phyloP scores from a whole-genome alignment of 2,797 vertebrate species.

The Pangasius djambal region DNA sequence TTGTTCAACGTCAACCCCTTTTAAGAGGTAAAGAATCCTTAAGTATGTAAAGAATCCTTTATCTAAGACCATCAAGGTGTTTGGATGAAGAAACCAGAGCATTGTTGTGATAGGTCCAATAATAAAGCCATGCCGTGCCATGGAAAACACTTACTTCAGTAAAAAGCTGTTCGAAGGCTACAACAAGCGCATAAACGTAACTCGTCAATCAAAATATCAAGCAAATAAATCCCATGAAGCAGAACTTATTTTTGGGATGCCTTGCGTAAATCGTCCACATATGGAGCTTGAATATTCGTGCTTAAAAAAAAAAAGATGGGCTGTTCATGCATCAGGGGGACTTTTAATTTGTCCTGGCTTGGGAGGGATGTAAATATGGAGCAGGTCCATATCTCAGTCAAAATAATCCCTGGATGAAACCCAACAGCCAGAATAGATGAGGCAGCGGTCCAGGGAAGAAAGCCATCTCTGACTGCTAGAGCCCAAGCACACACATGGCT shows the following conservation, averaged over 20 bases:
- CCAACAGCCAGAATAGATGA: constrained; percentile 31
- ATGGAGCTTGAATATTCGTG: neutral
- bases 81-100: neutral
- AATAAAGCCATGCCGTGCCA: neutral
- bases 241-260: constrained; percentile 14
- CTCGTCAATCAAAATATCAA: neutral
- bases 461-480: constrained; percentile 28
- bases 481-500: constrained; percentile 14
- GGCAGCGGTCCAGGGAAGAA: constrained; percentile 30
- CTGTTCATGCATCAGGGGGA: constrained; percentile 16
- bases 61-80: neutral
- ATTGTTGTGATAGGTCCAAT: neutral
- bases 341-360: constrained; percentile 40
- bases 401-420: constrained; percentile 37
- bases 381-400: constrained; percentile 38
- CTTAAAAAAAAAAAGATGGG: constrained; percentile 8
- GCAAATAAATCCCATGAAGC: constrained; percentile 33
- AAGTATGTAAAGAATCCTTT: neutral
- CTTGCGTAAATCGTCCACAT: constrained; percentile 18
- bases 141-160: neutral
- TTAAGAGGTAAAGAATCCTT: neutral
- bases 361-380: constrained; percentile 12
- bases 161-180: neutral
- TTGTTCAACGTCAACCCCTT: neutral
- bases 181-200: neutral